Percentiles rank a stretch among this genome's conserved stretches.
These are phyloP conservation scores for Phocides pigmalion DNA, from an alignment of 1,140 invertebrate species.

Conservation along the genomic window DNA sequence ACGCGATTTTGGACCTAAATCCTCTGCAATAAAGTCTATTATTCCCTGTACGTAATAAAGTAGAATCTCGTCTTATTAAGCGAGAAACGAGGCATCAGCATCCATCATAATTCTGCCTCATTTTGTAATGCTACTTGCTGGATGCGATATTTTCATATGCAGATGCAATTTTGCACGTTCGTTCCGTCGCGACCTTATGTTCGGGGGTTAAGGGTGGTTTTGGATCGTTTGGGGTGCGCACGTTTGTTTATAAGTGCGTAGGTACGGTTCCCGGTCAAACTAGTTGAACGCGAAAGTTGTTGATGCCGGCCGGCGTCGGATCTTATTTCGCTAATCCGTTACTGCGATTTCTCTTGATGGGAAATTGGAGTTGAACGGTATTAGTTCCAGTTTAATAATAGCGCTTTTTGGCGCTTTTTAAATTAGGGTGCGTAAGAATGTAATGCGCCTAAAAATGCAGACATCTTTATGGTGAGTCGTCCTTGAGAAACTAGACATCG, in stretches of 20 bases:
- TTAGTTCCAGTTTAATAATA: too few species aligned
- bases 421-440: too few species aligned
- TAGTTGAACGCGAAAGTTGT: constrained; percentile 60
- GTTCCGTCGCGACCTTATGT: constrained; percentile 30
- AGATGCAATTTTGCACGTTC: constrained; percentile 51
- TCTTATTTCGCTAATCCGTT: constrained; percentile 65
- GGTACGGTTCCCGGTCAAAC: constrained; percentile 57
- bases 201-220: constrained; percentile 44
- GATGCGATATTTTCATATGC: constrained; percentile 75
- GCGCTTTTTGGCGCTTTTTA: too few species aligned
- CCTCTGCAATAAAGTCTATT: constrained; percentile 37
- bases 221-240: constrained; percentile 15
- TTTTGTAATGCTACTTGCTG: constrained; percentile 72
- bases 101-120: constrained; percentile 81
- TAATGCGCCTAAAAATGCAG: too few species aligned
- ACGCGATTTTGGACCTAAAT: constrained; percentile 37
- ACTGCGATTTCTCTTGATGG: constrained; percentile 52
- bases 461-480: too few species aligned
- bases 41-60: constrained; percentile 23
- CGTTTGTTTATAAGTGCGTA: constrained; percentile 54
- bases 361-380: constrained; percentile 25
- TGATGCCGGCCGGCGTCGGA: constrained; percentile 48
- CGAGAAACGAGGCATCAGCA: constrained; percentile 76
- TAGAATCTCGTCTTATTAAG: constrained; percentile 74
- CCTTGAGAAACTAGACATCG: too few species aligned